phyloP scores from a whole-genome alignment of 2,113 vertebrate genomes.

The Anguilla japonica region DNA sequence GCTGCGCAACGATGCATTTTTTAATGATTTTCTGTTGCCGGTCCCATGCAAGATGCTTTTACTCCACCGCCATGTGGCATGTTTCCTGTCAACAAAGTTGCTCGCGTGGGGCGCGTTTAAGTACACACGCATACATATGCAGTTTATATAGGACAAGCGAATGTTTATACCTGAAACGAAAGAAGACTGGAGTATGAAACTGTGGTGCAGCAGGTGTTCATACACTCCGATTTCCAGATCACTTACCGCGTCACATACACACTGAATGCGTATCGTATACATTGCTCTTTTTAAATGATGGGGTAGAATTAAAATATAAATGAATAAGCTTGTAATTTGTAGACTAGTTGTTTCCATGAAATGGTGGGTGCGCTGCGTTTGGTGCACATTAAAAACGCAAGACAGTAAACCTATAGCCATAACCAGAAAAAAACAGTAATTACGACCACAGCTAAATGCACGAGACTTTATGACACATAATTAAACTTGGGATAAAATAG shows the following conservation, averaged over 20 bases:
- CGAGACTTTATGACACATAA: background rate
- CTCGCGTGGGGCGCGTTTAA: background rate
- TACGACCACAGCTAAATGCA: background rate
- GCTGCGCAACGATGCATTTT: constrained; percentile 47
- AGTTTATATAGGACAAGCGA: background rate
- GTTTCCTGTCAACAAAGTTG: constrained; percentile 32
- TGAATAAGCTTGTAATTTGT: constrained; percentile 3
- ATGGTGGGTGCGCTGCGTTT: background rate
- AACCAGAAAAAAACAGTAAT: constrained; percentile 15
- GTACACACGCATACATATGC: background rate
- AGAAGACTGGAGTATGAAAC: background rate
- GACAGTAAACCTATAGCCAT: constrained; percentile 15
- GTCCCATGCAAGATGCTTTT: constrained; percentile 37
- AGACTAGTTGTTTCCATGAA: background rate
- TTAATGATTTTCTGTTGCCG: constrained; percentile 37
- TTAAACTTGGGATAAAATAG: background rate
- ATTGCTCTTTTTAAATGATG: background rate
- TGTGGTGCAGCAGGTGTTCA: background rate
- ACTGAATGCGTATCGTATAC: constrained; percentile 16
- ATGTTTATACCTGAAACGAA: background rate
- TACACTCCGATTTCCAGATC: background rate
- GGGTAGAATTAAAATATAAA: constrained; percentile 26
- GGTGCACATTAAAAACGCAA: constrained; percentile 8
- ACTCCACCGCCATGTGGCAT: constrained; percentile 35
- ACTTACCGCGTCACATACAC: constrained; percentile 33